Evolutionary conservation across 2,113 vertebrate genomes (phyloP).

Genomic region (Dermatemys mawii): DNA sequence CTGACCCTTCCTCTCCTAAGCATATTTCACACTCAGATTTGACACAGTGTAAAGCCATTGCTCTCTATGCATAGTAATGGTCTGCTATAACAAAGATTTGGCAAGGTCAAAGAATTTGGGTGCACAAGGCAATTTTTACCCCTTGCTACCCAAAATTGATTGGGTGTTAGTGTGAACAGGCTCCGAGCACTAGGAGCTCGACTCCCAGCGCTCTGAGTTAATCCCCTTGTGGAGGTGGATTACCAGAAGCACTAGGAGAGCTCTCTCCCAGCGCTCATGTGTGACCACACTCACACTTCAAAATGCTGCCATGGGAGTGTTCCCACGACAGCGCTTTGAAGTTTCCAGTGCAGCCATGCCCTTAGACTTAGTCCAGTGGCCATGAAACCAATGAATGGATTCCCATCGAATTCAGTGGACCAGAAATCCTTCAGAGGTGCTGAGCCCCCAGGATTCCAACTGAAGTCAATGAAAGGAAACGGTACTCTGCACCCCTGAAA

Average conservation of each 20-base stretch:
- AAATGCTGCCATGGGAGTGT: no score
- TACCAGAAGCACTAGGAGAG: no score
- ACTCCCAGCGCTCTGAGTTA: no score
- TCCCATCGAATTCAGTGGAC: not conserved
- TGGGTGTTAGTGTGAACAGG: no score
- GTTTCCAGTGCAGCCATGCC: no score
- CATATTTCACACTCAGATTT: not conserved
- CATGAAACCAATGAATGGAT: not conserved
- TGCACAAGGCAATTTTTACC: constrained; percentile 39
- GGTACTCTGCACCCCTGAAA: not conserved
- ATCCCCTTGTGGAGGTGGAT: no score
- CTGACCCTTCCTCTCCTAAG: constrained; percentile 17
- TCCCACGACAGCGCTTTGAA: no score
- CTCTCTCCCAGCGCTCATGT: no score
- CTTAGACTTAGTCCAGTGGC: not conserved
- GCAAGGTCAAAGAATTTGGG: constrained; percentile 34
- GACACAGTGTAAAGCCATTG: constrained; percentile 31
- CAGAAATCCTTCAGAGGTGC: not conserved
- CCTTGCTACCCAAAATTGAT: constrained; percentile 36
- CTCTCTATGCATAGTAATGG: constrained; percentile 49
- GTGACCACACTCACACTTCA: no score
- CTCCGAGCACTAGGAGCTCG: no score
- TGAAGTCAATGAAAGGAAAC: not conserved
- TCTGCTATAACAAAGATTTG: constrained; percentile 35
- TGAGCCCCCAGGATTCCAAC: not conserved